Base-by-base conservation (phyloP, 2,797 vertebrate species). In the Microctenopoma lineatum region DNA sequence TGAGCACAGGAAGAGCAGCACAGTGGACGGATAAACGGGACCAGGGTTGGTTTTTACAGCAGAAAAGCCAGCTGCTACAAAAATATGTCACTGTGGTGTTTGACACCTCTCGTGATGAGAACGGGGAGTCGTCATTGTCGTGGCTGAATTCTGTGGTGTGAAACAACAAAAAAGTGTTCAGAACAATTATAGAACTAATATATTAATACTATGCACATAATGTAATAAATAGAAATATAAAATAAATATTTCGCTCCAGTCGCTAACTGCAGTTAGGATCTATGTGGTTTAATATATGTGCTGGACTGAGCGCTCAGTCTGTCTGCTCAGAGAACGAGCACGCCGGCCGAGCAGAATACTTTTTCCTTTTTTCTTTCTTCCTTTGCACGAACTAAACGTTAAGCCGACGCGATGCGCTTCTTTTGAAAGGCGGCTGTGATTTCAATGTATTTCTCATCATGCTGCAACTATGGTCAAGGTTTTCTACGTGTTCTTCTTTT, bases 181-280 rank as follows among this genome's bases (percentile, higher is more conserved):
- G 47, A 72, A 87, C 73, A 87, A 78, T 71, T 53, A 76, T 83
- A 84, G 66, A 66, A 80, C 87, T 91, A 72, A 86, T 93, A 87
- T 84, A 90, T 90, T 81, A 89, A 86, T 81, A 84, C 82, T 85
- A 88, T 89, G 41, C 74, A 88, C 82, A 87, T 80, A 70, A 80
- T 85, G 79, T 83, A 79, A 90, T 92, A 91, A 90, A 91, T 92
- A 90, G 73, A 91, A 91, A 89, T 90, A 88, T 87, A 79, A 90
- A 89, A 90, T 91, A 90, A 90, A 91, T 87, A 85, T 83, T 75
- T 83, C 83, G 72, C 75, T 79, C 56, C 61, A 53, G 57, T 70
- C 2, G 15, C 64, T 79, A 80, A 75, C 60, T 70, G 63, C 53
- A 72, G 62, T 82, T 65, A 56, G 38, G 21, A 72, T 73, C 60